Evolutionary conservation across 2,113 vertebrate genomes (phyloP).

Genomic region (Thunnus thynnus): DNA sequence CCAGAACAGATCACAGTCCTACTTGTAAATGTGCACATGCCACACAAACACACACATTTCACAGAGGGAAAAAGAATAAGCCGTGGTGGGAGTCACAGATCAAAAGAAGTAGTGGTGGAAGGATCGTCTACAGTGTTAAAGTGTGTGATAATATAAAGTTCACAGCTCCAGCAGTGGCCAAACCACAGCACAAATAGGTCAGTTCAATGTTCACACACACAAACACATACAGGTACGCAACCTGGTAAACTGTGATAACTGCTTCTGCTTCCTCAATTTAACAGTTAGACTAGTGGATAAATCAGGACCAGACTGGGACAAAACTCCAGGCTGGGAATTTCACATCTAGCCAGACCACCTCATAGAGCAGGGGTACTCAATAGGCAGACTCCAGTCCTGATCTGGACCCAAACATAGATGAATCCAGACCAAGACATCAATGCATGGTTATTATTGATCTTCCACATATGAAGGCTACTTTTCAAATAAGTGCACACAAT

Average conservation of each 20-base stretch:
- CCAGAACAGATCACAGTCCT: slow-evolving; percentile 24
- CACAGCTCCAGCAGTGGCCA: neutral
- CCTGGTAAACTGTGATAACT: neutral
- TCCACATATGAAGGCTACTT: no score
- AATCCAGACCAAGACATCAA: no score
- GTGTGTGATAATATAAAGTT: neutral
- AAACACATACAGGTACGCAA: no score
- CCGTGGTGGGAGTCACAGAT: slow-evolving; percentile 7
- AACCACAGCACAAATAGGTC: neutral
- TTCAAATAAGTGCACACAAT: no score
- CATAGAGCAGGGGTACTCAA: no score
- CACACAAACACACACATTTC: neutral
- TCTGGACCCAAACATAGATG: no score
- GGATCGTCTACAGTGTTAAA: neutral
- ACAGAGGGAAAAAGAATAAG: neutral
- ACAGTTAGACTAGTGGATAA: neutral
- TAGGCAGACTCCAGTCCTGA: no score
- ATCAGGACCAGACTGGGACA: no score
- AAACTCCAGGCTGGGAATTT: no score
- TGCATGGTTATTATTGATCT: no score
- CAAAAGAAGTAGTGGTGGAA: slow-evolving; percentile 18
- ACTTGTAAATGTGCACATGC: slow-evolving; percentile 10
- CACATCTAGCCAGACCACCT: no score
- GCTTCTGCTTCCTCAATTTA: neutral
- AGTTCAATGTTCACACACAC: neutral